A percentile compares a stretch with the other conserved stretches of the same genome.
Evolutionary conservation across 2,888 invertebrate genomes (phyloP).

Genomic region (Electrophaes corylata): DNA sequence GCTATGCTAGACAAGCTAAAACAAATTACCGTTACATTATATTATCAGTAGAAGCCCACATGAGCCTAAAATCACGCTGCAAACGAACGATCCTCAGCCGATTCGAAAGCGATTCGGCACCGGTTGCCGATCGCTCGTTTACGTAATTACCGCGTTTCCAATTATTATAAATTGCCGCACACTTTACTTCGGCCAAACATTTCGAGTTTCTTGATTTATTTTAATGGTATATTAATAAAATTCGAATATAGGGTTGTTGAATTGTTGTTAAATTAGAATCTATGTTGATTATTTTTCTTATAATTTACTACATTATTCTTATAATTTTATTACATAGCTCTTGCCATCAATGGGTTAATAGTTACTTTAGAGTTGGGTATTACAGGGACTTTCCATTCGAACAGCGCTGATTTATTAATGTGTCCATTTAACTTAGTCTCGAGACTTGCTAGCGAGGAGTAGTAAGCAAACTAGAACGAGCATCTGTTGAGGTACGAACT

Average conservation of each 20-base stretch:
- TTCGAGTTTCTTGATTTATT: constrained; percentile 22
- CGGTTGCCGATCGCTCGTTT: constrained; percentile 30
- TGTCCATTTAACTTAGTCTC: constrained; percentile 34
- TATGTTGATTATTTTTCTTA: no score
- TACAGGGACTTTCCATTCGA: constrained; percentile 10
- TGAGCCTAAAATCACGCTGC: constrained; percentile 1
- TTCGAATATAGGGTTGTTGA: not conserved
- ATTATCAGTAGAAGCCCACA: constrained; percentile 4
- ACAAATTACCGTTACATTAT: not conserved
- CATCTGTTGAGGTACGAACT: constrained; percentile 3
- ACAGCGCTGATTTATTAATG: constrained; percentile 41
- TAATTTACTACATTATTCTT: not conserved
- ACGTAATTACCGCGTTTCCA: constrained; percentile 25
- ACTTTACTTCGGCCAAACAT: constrained; percentile 33
- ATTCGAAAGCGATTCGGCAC: constrained; percentile 6
- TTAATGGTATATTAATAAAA: constrained; percentile 12
- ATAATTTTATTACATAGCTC: not conserved
- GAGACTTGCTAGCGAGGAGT: constrained; percentile 6
- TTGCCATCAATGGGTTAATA: not conserved
- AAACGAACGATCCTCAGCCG: constrained; percentile 9
- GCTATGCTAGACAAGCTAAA: not conserved
- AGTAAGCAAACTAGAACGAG: not conserved
- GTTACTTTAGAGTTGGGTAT: not conserved
- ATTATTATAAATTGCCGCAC: constrained; percentile 35
- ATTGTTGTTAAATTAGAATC: no score